Evolutionary conservation across 2,797 vertebrate species (phyloP), one percentile per base, ranked within the genome.

Genomic region (Clarias fuscus): DNA sequence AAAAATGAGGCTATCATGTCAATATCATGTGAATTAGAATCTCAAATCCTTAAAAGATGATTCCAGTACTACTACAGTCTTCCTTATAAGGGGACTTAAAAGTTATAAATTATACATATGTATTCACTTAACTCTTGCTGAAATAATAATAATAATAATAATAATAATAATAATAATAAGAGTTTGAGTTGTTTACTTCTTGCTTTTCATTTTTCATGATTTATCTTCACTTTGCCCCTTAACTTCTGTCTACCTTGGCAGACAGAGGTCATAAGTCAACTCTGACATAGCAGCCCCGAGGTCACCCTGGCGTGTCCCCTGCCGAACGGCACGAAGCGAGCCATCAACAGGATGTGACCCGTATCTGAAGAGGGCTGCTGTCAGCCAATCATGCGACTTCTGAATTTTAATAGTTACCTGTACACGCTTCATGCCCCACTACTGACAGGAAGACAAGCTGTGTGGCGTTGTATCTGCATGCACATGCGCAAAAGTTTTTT

Each of bases 341-440:
- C 91, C 92, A 90, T 90, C 89, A 85, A 89, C 86, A 89, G 86
- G 91, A 95, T 92, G 93, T 95, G 93, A 95, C 93, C 95, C 93
- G 72, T 92, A 87, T 93, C 93, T 93, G 94, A 94, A 93, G 89
- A 91, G 94, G 89, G 90, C 90, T 89, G 83, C 92, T 93, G 90
- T 93, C 83, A 85, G 90, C 93, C 93, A 92, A 93, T 95, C 93
- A 93, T 89, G 90, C 27, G 90, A 86, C 87, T 83, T 89, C 89
- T 93, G 91, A 89, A 91, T 92, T 90, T 92, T 93, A 90, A 90
- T 91, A 8, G 79, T 88, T 92, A 92, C 92, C 93, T 92, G 91
- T 83, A 33, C 48, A 68, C 83, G 86, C 88, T 86, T 73, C 65
- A 86, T 86, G 70, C 86, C 65, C 89, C 71, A 79, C 81, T 82